A percentile compares a stretch with the other conserved stretches of the same genome.
Evolutionary conservation across 2,888 invertebrate species (phyloP).

Genomic region (Ophion ellenae): DNA sequence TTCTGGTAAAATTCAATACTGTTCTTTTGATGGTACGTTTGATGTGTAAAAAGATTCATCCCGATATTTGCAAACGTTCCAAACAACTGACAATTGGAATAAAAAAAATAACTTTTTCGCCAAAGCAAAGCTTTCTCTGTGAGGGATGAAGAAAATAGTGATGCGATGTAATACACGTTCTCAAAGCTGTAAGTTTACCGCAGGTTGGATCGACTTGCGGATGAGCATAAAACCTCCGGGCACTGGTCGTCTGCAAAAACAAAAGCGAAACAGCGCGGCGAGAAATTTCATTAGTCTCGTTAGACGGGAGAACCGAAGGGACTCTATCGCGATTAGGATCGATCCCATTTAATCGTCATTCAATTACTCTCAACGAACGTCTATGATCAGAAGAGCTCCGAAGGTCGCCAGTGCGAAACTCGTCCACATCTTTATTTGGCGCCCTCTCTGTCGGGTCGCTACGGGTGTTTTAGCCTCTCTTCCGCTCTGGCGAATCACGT

Average conservation of each 20-base stretch:
- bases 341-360: constrained; percentile 50
- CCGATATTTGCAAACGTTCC: not conserved
- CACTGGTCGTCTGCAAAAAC: constrained; percentile 63
- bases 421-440: constrained; percentile 38
- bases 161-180: not conserved
- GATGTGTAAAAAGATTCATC: not conserved
- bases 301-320: not conserved
- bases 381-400: constrained; percentile 68
- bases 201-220: constrained; percentile 67
- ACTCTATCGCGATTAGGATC: constrained; percentile 4
- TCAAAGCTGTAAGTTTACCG: constrained; percentile 66
- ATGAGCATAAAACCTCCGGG: constrained; percentile 7
- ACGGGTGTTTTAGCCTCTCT: constrained; percentile 18
- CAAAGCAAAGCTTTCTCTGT: not conserved
- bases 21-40: no score
- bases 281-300: constrained; percentile 19
- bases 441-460: not conserved
- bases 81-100: not conserved
- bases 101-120: not conserved
- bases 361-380: constrained; percentile 75
- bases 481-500: constrained; percentile 35
- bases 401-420: constrained; percentile 53
- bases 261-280: constrained; percentile 29
- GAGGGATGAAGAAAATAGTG: not conserved
- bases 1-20: no score